These are phyloP conservation scores for Onthophagus taurus DNA, from an alignment of 1,140 invertebrate species.

Conservation along the genomic window DNA sequence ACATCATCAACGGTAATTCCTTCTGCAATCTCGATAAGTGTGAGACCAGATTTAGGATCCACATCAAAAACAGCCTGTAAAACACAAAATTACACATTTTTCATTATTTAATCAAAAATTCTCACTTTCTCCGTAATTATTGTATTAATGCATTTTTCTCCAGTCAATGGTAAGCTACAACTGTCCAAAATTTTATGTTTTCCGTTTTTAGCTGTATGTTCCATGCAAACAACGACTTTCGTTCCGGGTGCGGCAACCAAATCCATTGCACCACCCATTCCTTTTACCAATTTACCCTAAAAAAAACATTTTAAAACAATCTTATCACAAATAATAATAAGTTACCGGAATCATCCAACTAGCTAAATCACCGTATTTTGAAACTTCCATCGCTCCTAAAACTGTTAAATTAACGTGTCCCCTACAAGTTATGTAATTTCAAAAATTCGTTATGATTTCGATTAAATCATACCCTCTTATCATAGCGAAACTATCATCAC, in stretches of 20 bases:
- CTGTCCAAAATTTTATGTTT: constrained; percentile 79
- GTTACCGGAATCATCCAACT: constrained; percentile 98
- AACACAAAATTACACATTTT: constrained; percentile 11
- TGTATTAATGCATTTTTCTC: constrained; percentile 80
- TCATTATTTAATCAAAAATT: not conserved
- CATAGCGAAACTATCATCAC: constrained; percentile 96
- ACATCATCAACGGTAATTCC: too few relatives aligned
- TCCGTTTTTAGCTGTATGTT: constrained; percentile 84
- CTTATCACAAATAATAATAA: constrained; percentile 16
- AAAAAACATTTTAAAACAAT: constrained; percentile 8
- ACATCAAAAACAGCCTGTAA: constrained; percentile 82
- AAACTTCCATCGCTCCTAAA: constrained; percentile 94
- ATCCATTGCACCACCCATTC: constrained; percentile 99
- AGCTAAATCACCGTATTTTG: constrained; percentile 85
- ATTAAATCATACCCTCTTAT: constrained; percentile 68
- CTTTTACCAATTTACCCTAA: constrained; percentile 88
- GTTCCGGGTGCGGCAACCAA: constrained; percentile 76
- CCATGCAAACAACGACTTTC: constrained; percentile 94
- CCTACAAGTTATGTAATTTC: constrained; percentile 40
- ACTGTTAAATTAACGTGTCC: constrained; percentile 93
- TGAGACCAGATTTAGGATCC: constrained; percentile 64
- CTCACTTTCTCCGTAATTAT: constrained; percentile 90
- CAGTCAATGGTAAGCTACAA: constrained; percentile 86
- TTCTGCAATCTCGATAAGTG: constrained; percentile 74
- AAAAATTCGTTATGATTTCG: constrained; percentile 1